A percentile compares a stretch with the other conserved stretches of the same genome.
Evolutionary conservation across 1,140 invertebrate genomes (phyloP).

Genomic region (Leguminivora glycinivorella): DNA sequence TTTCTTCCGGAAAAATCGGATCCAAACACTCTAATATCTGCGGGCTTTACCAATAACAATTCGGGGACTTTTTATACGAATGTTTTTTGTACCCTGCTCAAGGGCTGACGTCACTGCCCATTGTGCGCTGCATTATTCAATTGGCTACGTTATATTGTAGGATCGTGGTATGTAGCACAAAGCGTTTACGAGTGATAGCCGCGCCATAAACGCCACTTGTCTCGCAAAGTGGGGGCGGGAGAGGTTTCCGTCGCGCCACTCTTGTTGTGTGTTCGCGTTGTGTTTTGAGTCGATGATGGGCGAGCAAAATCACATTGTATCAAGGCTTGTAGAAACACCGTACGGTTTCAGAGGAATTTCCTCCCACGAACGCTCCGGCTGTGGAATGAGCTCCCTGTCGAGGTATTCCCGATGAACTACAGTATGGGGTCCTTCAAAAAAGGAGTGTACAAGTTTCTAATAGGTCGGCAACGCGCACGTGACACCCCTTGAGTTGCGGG

Average conservation of each 20-base stretch:
- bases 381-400: too few relatives aligned
- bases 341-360: too few relatives aligned
- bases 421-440: too few relatives aligned
- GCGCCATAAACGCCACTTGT: slow-evolving; percentile 23
- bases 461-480: too few relatives aligned
- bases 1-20: slow-evolving; percentile 16
- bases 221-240: slow-evolving; percentile 24
- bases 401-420: too few relatives aligned
- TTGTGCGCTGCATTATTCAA: slow-evolving; percentile 28
- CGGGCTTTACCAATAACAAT: slow-evolving; percentile 23
- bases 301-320: neutral
- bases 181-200: slow-evolving; percentile 25
- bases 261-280: neutral
- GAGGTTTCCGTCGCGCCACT: slow-evolving; percentile 15
- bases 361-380: too few relatives aligned
- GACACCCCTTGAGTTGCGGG: too few relatives aligned
- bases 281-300: neutral
- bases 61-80: slow-evolving; percentile 18
- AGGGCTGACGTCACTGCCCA: slow-evolving; percentile 16
- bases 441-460: too few relatives aligned
- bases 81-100: slow-evolving; percentile 28
- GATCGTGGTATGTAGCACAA: slow-evolving; percentile 19
- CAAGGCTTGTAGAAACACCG: too few relatives aligned
- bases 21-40: slow-evolving; percentile 28
- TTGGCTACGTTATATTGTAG: slow-evolving; percentile 26